Percentiles rank a stretch among this genome's conserved stretches.
phyloP scores from a whole-genome alignment of 1,140 invertebrate species.

The Tetramorium parvispinum region DNA sequence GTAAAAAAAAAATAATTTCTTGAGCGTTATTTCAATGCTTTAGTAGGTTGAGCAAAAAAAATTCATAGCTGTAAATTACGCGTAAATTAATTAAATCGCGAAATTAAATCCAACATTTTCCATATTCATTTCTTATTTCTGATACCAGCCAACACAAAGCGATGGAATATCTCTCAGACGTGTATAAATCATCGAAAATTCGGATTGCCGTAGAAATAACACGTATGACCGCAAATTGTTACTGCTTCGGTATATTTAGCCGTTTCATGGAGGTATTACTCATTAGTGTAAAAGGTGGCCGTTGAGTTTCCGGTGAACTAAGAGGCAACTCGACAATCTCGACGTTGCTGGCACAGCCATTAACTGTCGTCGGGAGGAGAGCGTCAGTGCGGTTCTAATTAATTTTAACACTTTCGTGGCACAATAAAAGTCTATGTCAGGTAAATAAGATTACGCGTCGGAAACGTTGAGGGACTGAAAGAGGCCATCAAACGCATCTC shows the following conservation, averaged over 20 bases:
- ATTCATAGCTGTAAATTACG: neutral
- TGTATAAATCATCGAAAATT: constrained; percentile 25
- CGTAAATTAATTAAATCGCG: neutral
- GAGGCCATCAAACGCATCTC: constrained; percentile 42
- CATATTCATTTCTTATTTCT: constrained; percentile 5
- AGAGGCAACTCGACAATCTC: constrained; percentile 47
- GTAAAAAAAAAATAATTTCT: too few relatives aligned
- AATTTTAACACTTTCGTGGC: constrained; percentile 65
- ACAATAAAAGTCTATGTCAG: constrained; percentile 54
- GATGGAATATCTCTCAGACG: constrained; percentile 8
- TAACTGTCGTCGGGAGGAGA: constrained; percentile 38
- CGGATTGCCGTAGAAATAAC: constrained; percentile 10
- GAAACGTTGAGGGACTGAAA: constrained; percentile 25
- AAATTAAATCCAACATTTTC: neutral
- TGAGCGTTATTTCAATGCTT: neutral
- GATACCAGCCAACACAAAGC: neutral
- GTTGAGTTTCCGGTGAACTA: constrained; percentile 9
- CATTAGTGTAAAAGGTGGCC: constrained; percentile 50
- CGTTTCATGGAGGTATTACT: neutral
- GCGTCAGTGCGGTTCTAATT: constrained; percentile 61
- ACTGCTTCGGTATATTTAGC: constrained; percentile 10
- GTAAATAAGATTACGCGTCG: constrained; percentile 44
- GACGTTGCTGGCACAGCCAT: constrained; percentile 43
- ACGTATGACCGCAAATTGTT: constrained; percentile 25
- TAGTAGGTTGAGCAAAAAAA: neutral